phyloP scores from a whole-genome alignment of 2,888 invertebrate genomes.

The Tenthredo livida region DNA sequence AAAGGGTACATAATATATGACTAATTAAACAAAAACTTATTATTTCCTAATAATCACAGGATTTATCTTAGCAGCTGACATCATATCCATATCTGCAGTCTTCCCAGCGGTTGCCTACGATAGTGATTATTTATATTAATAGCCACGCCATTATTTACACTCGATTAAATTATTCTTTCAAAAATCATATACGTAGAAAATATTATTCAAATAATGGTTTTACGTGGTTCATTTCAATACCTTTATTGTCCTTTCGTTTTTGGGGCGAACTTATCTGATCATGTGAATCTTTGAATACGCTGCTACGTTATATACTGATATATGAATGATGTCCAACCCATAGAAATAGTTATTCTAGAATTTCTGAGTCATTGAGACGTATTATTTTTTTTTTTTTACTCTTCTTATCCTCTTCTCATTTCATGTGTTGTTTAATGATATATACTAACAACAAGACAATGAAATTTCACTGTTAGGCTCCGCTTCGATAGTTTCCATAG shows the following conservation, averaged over 20 bases:
- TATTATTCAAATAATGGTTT: slow-evolving; percentile 26
- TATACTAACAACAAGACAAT: slow-evolving; percentile 23
- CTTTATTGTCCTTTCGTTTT: neutral
- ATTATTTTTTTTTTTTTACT: neutral
- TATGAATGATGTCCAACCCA: slow-evolving; percentile 40
- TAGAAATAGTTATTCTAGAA: slow-evolving; percentile 25
- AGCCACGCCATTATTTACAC: slow-evolving; percentile 67
- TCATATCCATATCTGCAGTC: slow-evolving; percentile 74
- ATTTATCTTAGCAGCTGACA: slow-evolving; percentile 77
- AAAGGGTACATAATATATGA: slow-evolving; percentile 60
- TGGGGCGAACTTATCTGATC: slow-evolving; percentile 6
- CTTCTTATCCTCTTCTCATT: neutral
- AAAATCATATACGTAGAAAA: slow-evolving; percentile 52
- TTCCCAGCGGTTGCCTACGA: slow-evolving; percentile 74
- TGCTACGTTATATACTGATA: slow-evolving; percentile 39
- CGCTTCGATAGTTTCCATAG: neutral
- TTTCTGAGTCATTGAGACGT: neutral
- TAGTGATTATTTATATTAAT: slow-evolving; percentile 58
- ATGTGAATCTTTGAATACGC: neutral
- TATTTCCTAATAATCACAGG: slow-evolving; percentile 77
- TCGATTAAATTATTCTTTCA: slow-evolving; percentile 65
- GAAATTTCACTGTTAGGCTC: neutral
- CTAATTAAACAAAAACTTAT: slow-evolving; percentile 73
- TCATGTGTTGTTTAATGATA: slow-evolving; percentile 22
- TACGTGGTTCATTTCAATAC: neutral